Evolutionary conservation across 1,140 invertebrate genomes (phyloP).

Genomic region (Coenobita brevimanus): DNA sequence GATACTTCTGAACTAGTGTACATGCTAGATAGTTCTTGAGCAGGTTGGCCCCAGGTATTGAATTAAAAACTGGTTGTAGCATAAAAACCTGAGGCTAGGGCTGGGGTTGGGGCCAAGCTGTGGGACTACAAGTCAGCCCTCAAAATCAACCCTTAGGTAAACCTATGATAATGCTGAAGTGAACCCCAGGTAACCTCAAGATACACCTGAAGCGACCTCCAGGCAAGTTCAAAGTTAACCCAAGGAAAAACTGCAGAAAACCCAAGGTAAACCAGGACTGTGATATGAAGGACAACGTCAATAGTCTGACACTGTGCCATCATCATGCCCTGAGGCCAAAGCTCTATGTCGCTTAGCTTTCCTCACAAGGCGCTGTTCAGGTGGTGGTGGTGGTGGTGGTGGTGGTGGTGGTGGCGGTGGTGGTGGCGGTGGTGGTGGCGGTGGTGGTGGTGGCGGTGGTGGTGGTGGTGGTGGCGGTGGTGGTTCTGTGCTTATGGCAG

Average conservation of each 20-base stretch:
- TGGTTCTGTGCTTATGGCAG: background rate
- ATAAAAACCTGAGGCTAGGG: conserved; percentile 11
- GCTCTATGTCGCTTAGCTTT: conserved; percentile 45
- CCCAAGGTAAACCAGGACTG: too few species aligned
- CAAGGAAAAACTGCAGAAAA: too few species aligned
- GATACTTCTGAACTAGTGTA: conserved; percentile 38
- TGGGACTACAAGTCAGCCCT: too few species aligned
- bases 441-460: background rate
- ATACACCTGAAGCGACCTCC: too few species aligned
- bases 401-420: conserved; percentile 15
- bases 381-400: conserved; percentile 9
- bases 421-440: conserved; percentile 11
- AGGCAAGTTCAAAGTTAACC: too few species aligned
- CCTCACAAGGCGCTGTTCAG: conserved; percentile 1
- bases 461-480: background rate
- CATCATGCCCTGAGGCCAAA: conserved; percentile 49
- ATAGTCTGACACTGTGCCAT: conserved; percentile 59
- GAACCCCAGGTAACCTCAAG: too few species aligned
- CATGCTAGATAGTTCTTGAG: conserved; percentile 50
- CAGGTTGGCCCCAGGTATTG: conserved; percentile 42
- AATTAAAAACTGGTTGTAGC: background rate
- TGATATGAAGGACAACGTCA: conserved; percentile 24
- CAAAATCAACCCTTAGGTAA: too few species aligned
- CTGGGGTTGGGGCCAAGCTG: background rate
- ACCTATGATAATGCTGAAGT: too few species aligned